A percentile compares a stretch with the other conserved stretches of the same genome.
Conservation (phyloP, 2,888 invertebrate species). For the Ophonus ardosiacus region DNA sequence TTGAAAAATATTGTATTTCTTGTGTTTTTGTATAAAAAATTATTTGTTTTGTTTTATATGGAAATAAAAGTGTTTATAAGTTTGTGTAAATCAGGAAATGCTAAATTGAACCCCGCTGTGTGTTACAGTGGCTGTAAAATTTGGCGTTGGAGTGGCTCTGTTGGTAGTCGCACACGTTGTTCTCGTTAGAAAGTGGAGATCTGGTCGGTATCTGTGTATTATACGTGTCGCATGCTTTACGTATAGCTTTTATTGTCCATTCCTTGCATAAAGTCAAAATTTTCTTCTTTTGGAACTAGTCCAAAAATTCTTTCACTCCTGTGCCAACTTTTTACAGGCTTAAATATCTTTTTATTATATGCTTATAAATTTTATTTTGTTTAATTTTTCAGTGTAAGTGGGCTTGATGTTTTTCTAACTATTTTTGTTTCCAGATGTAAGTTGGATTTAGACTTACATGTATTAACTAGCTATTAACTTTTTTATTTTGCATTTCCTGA, state of each 20-base stretch:
- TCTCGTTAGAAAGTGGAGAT: constrained; percentile 86
- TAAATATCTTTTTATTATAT: constrained; percentile 21
- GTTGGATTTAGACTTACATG: constrained; percentile 2
- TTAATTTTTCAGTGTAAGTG: constrained; percentile 18
- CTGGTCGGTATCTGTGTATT: constrained; percentile 80
- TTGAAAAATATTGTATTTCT: too few relatives aligned
- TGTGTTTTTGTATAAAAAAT: too few relatives aligned
- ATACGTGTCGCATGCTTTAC: constrained; percentile 66
- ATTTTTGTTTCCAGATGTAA: constrained; percentile 33
- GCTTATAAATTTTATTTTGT: constrained; percentile 35
- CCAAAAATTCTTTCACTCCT: constrained; percentile 43
- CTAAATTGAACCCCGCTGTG: constrained; percentile 69
- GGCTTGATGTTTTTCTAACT: constrained; percentile 25
- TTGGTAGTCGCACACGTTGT: constrained; percentile 91
- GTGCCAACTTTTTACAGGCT: constrained; percentile 55
- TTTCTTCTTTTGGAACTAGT: constrained; percentile 1
- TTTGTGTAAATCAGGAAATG: constrained; percentile 75
- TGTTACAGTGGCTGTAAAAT: constrained; percentile 93
- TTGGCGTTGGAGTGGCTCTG: constrained; percentile 90
- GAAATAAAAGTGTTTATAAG: neutral
- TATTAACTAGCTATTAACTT: constrained; percentile 50
- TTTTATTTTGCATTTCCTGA: constrained; percentile 73
- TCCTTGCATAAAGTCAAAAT: constrained; percentile 28
- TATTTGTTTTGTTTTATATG: too few relatives aligned
- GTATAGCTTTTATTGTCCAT: constrained; percentile 42